Conservation (phyloP, 2,888 invertebrate species). For the Ornithoptera alexandrae region DNA sequence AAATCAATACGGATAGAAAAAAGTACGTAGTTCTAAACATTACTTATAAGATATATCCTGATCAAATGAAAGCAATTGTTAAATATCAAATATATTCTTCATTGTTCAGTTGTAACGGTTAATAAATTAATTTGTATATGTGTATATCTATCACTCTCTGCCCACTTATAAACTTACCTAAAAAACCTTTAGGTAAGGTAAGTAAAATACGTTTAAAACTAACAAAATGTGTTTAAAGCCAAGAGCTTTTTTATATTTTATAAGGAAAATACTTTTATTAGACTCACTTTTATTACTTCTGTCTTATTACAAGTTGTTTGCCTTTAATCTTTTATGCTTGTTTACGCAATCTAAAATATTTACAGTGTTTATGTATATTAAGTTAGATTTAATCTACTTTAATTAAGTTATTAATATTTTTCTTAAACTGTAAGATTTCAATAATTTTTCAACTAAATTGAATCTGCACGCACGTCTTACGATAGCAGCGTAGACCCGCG, state of each 20-base stretch:
- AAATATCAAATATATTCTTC: too few species aligned
- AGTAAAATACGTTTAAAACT: slow-evolving; percentile 16
- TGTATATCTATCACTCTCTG: background rate
- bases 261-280: slow-evolving; percentile 43
- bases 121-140: too few species aligned
- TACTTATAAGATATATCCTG: too few species aligned
- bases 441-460: too few species aligned
- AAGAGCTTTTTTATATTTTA: slow-evolving; percentile 47
- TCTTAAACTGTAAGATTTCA: background rate
- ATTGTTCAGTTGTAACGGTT: too few species aligned
- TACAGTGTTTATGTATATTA: background rate
- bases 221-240: slow-evolving; percentile 52
- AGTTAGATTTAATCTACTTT: background rate
- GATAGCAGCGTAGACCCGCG: too few species aligned
- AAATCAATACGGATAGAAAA: too few species aligned
- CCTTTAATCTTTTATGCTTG: slow-evolving; percentile 16
- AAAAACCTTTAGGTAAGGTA: background rate
- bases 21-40: too few species aligned
- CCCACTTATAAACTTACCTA: slow-evolving; percentile 12
- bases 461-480: too few species aligned
- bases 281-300: slow-evolving; percentile 34
- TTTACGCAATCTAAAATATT: background rate
- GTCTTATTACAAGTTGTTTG: slow-evolving; percentile 16
- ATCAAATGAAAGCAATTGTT: too few species aligned
- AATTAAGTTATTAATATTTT: background rate